These are phyloP conservation scores for Diploptera punctata DNA, from an alignment of 2,888 invertebrate species.

Conservation along the genomic window DNA sequence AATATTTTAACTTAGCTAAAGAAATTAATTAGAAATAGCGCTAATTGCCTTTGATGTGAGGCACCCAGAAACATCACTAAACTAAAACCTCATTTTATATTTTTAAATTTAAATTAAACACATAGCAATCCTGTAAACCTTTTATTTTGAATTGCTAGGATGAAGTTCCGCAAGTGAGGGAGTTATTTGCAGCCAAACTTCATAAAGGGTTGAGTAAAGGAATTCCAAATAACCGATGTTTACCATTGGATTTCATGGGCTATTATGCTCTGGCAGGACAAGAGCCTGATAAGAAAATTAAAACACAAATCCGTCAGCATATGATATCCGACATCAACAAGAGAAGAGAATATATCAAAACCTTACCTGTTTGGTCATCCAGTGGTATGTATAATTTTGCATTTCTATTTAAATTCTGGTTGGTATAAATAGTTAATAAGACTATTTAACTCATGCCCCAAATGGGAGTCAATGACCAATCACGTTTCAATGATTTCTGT, in stretches of 20 bases:
- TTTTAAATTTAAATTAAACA: no score
- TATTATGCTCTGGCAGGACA: slow-evolving; percentile 91
- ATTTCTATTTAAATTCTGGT: no score
- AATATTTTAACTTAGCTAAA: no score
- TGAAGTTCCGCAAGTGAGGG: slow-evolving; percentile 82
- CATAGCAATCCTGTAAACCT: no score
- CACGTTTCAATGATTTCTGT: no score
- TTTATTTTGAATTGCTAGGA: slow-evolving; percentile 51
- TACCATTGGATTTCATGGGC: slow-evolving; percentile 97
- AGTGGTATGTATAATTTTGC: slow-evolving; percentile 57
- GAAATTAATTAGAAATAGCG: no score
- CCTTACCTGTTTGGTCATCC: slow-evolving; percentile 74
- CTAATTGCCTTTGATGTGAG: no score
- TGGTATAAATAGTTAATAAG: no score
- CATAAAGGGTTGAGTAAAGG: slow-evolving; percentile 88
- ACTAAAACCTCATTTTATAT: no score
- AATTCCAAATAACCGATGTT: slow-evolving; percentile 85
- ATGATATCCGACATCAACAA: slow-evolving; percentile 88
- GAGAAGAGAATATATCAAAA: slow-evolving; percentile 89
- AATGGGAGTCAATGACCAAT: no score
- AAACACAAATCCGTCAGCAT: slow-evolving; percentile 73
- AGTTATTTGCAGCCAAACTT: slow-evolving; percentile 87
- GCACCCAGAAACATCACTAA: no score
- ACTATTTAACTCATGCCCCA: no score
- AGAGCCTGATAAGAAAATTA: slow-evolving; percentile 83